Conservation (phyloP, 2,797 vertebrate genomes). For the Gallirallus australis region DNA sequence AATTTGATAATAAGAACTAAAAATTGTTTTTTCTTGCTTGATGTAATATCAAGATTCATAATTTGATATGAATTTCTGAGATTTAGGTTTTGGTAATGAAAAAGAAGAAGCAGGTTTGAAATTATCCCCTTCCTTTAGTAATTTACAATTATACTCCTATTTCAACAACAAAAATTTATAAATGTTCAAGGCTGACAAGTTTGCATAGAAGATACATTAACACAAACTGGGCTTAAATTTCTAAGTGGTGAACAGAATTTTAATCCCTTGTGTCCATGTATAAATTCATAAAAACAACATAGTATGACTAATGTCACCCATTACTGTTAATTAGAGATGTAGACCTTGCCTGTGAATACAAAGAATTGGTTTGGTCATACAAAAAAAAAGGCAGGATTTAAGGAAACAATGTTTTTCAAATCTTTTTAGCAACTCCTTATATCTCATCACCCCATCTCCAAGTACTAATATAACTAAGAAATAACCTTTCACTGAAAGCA, state of each 20-base stretch:
- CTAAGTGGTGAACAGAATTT: neutral
- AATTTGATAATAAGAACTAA: neutral
- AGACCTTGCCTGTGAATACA: neutral
- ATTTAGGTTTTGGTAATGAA: neutral
- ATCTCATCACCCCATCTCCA: fast-evolving
- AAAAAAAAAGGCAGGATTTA: neutral
- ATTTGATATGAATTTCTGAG: neutral
- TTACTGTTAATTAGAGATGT: neutral
- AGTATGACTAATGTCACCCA: neutral
- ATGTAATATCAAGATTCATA: neutral
- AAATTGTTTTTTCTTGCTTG: neutral
- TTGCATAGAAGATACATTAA: neutral
- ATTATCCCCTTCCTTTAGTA: neutral
- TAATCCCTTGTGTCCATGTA: neutral
- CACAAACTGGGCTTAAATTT: neutral
- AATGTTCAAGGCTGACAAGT: neutral
- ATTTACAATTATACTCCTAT: neutral
- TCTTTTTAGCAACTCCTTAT: neutral
- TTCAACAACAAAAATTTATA: neutral
- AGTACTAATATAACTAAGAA: neutral
- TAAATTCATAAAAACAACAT: neutral
- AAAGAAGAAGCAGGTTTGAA: neutral
- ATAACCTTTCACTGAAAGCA: neutral
- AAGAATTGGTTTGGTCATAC: neutral
- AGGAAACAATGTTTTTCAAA: fast-evolving